Conservation (phyloP, 2,888 invertebrate species). For the Xylophagus ater region DNA sequence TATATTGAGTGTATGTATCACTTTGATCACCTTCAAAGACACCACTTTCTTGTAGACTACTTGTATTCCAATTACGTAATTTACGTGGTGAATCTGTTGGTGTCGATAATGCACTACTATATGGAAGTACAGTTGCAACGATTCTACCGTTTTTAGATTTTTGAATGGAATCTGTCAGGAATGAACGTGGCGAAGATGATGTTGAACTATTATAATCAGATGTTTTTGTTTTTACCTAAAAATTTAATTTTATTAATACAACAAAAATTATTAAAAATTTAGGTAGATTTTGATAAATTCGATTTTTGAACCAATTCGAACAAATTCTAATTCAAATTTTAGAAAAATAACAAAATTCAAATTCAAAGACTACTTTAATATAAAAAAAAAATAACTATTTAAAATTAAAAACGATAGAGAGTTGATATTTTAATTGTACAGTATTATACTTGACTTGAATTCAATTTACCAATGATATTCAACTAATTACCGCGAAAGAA, state of each 20-base stretch:
- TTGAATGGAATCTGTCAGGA: conserved; percentile 1
- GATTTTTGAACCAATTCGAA: too few relatives aligned
- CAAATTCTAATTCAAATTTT: too few relatives aligned
- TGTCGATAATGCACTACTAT: conserved; percentile 40
- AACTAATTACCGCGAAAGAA: too few relatives aligned
- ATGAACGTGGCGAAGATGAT: conserved; percentile 22
- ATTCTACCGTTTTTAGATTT: conserved; percentile 38
- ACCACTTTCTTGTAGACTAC: conserved; percentile 59
- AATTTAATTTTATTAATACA: conserved; percentile 3
- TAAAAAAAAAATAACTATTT: background rate
- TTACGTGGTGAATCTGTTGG: conserved; percentile 36
- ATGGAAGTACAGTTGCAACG: conserved; percentile 55
- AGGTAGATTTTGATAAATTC: background rate
- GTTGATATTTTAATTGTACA: too few relatives aligned
- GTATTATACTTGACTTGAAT: too few relatives aligned
- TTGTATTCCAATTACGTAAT: conserved; percentile 31
- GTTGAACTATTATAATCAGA: conserved; percentile 28
- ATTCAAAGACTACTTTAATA: background rate
- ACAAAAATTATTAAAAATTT: conserved; percentile 1
- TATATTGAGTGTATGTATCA: conserved; percentile 21
- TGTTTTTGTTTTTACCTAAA: conserved; percentile 28
- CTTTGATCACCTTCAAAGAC: conserved; percentile 50
- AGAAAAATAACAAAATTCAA: background rate
- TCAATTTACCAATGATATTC: too few relatives aligned
- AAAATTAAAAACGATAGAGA: conserved; percentile 2